Conservation (phyloP, 2,888 invertebrate species). For the Metellina segmentata region DNA sequence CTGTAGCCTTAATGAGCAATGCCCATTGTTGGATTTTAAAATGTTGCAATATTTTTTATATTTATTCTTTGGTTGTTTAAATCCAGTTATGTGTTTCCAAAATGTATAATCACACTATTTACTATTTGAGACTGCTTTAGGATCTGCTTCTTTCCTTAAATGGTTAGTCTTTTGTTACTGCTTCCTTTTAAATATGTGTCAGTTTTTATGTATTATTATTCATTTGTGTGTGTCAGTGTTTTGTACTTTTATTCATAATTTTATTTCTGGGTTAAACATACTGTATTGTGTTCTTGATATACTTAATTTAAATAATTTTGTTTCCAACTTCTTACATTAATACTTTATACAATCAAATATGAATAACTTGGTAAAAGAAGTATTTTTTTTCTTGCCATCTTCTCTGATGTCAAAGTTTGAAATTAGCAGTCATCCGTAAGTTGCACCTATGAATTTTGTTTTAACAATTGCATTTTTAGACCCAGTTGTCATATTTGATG, state of each 20-base stretch:
- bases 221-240: background rate
- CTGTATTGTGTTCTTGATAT: no score
- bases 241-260: background rate
- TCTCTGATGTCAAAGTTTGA: no score
- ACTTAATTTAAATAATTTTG: no score
- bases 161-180: background rate
- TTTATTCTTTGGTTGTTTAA: background rate
- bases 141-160: background rate
- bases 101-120: background rate
- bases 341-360: no score
- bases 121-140: background rate
- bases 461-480: no score
- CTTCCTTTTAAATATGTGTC: background rate
- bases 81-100: background rate
- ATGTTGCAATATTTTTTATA: background rate
- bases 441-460: no score
- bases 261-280: background rate
- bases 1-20: background rate
- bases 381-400: no score
- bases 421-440: no score
- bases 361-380: no score
- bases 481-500: no score
- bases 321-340: no score
- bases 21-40: background rate
- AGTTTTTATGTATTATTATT: background rate